Evolutionary conservation across 1,140 invertebrate genomes (phyloP), one percentile per base, ranked within the genome.

Genomic region (Drosophila nikananu): DNA sequence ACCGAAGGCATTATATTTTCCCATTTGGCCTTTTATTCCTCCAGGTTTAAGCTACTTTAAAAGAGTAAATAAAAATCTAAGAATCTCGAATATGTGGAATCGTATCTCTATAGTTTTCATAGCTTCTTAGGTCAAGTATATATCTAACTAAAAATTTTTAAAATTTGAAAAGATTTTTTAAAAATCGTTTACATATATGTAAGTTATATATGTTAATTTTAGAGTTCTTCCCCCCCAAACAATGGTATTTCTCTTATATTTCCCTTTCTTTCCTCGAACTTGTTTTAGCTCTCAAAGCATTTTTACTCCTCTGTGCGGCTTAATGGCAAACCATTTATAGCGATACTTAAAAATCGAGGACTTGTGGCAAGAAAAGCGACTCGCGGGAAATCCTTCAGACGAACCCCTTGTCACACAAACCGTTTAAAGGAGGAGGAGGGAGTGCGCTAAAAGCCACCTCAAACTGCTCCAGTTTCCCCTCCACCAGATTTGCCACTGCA

Each of bases 291-390:
- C 15, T 37, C 9, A 15, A 37, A 63, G 13, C 64, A 35, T 49
- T 23, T 64, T 23, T 25, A 12, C 21, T 46, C 13, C 23, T 27
- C 13, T 42, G 7, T 46, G 23, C 5, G 27, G 15, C 46, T 51
- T 73, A 72, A 73, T 60, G 70, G 66, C 52, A 60, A 60, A 73
- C 44, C 70, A 49, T 72, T 72, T 72, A 71, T 23, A 25, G 65
- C 66, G 65, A 70, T 72, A 71, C 68, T 71, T 71, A 49, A 42
- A 70, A 27, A 73, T 73, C 70, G 54, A 73, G 70, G 35, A 60
- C 70, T 72, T 72, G 35, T 6, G 42, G 66, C n/a, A 60, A 59
- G 66, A 71, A 70, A 37, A 30, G 23, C 27, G 35, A 30, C 25
- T 30, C 42, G 64, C 30, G 37, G 17, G 13, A 70, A 58, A 13